Conservation (phyloP, 2,888 invertebrate species). For the Epistrophe eligans region DNA sequence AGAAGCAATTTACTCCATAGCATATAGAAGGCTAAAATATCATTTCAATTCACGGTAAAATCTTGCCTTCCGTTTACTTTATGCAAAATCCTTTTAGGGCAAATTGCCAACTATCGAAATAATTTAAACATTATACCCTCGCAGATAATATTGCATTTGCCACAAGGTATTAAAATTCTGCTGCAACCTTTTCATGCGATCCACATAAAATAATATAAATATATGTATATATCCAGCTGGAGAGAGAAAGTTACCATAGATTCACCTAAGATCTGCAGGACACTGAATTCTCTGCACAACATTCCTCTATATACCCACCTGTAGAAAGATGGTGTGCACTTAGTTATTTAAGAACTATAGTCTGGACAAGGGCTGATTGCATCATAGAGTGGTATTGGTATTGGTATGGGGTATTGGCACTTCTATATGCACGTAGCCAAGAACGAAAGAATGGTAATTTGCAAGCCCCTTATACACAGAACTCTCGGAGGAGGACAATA, state of each 20-base stretch:
- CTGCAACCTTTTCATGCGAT: slow-evolving; percentile 40
- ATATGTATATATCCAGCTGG: neutral
- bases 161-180: slow-evolving; percentile 68
- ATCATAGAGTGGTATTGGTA: neutral
- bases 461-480: neutral
- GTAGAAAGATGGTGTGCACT: slow-evolving; percentile 51
- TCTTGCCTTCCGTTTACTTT: slow-evolving; percentile 24
- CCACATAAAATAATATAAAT: slow-evolving; percentile 20
- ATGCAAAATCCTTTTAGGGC: slow-evolving; percentile 61
- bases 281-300: slow-evolving; percentile 17
- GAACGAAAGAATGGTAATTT: slow-evolving; percentile 46
- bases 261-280: slow-evolving; percentile 24
- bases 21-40: slow-evolving; percentile 31
- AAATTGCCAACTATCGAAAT: slow-evolving; percentile 72
- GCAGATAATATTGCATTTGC: slow-evolving; percentile 72
- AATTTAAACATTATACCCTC: slow-evolving; percentile 72
- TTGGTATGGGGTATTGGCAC: neutral
- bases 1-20: slow-evolving; percentile 5
- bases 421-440: slow-evolving; percentile 17
- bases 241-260: slow-evolving; percentile 42
- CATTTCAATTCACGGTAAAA: slow-evolving; percentile 44
- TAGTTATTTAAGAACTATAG: slow-evolving; percentile 56
- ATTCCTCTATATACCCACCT: slow-evolving; percentile 12
- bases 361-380: slow-evolving; percentile 19
- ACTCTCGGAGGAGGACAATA: slow-evolving; percentile 52